Evolutionary conservation across 2,888 invertebrate species (phyloP), one percentile per base, ranked within the genome.

Genomic region (Agonopterix subpropinquella): DNA sequence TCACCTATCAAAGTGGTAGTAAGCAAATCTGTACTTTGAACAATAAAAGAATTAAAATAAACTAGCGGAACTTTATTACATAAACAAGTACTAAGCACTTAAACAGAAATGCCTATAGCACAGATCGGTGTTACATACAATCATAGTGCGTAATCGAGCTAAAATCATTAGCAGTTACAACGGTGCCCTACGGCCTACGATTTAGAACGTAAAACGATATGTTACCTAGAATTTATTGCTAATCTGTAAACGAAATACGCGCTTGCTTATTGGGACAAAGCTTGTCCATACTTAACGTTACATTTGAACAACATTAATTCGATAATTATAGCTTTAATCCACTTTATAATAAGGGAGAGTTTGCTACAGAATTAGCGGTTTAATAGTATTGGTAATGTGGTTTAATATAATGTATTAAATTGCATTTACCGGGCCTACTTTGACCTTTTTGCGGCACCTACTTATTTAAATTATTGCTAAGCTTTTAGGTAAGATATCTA

Each of bases 171-270:
- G 41, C 36, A 53, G 44, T 36, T 36, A 48, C 42, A n/a, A 15
- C 47, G 48, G 43, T 58, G 63, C 65, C 67, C 61, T 59, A 55
- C 57, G 63, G 67, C 65, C 59, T 36, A 57, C 51, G 49, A 57
- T 62, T 66, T 65, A 65, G 61, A 62, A 57, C 53, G 56, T 55
- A 49, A 53, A 54, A 53, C 61, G 56, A 66, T 66, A 66, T 55
- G 56, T 65, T 65, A 50, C 51, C 49, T 54, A 47, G 36, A 64
- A 74, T 73, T 73, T 73, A 74, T 72, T 53, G 58, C 56, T 67
- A 62, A 69, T 68, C 61, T 65, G 50, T 46, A 39, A 49, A 53
- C 53, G 51, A 61, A 61, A 63, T 66, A 64, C 62, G 57, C 53
- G 56, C 54, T 52, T 64, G 58, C 58, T 62, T 61, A 60, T 57